Base-by-base conservation (phyloP, 1,140 invertebrate genomes). In the Aphelenchoides fujianensis region DNA sequence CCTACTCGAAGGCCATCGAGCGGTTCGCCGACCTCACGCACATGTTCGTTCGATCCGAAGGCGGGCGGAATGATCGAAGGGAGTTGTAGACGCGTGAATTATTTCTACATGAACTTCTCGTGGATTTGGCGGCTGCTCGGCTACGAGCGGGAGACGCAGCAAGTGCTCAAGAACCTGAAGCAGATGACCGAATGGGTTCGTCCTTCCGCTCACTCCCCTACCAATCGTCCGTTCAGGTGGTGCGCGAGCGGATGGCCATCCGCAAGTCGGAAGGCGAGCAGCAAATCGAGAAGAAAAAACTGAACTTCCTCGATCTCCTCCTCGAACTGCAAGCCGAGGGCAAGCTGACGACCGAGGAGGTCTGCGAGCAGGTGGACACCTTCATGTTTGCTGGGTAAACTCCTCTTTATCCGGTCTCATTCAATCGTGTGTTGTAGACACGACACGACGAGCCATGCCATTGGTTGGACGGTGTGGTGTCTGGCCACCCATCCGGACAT, bases 221-320 rank as follows among this genome's bases (percentile, higher is more conserved):
- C 34, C 34, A 19, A 16, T 59, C 5, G 41, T 68, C 70, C 31
- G 67, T 75, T 23, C 68, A 69, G 63, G 76, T 77, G 3, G 69
- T 69, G 23, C 16, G 28, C 9, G 67, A 70, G 36, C 1, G 68
- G 2, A 0, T 31, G 12, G 63, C 36, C 32, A 12, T 59, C 19
- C 34, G 7, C 55, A 59, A 59, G 12, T 59, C 23, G 5, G 41
- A 37, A 16, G 9, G 12, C 19, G 71, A 23, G 9, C n/a, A 3
- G n/a, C 9, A 27, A 19, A 70, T 35, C 35, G 12, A 66, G 31
- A 12, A 30, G 72, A 77, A 23, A 70, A 66, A 23, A 5, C 88
- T 93, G 71, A 94, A 94, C 35, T 96, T 97, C 87, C 88, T 97
- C 69, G 94, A 97, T 85, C 87, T 95, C 64, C 86, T 97, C 77